Conservation (phyloP, 2,888 invertebrate species). For the Nycteola revayana region DNA sequence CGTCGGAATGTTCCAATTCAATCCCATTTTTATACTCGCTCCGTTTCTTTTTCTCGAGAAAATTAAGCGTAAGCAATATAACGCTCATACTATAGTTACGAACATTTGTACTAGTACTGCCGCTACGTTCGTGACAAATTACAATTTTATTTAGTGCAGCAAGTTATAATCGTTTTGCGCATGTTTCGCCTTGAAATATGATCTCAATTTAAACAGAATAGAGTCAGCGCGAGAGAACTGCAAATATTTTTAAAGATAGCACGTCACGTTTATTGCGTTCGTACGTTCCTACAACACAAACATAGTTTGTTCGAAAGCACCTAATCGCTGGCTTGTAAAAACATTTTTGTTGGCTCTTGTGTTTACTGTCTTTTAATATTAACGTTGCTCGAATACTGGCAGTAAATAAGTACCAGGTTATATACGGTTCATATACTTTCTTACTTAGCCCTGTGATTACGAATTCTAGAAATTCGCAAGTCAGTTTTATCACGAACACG, state of each 20-base stretch:
- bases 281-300: conserved; percentile 14
- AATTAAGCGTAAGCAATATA: conserved; percentile 44
- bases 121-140: conserved; percentile 36
- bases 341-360: conserved; percentile 24
- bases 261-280: conserved; percentile 17
- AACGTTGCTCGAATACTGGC: background rate
- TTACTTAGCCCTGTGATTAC: too few relatives aligned
- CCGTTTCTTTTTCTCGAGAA: conserved; percentile 41
- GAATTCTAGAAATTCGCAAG: too few relatives aligned
- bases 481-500: too few relatives aligned
- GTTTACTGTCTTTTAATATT: conserved; percentile 16
- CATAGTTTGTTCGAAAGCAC: conserved; percentile 4
- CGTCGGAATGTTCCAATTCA: conserved; percentile 45
- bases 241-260: conserved; percentile 35
- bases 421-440: too few relatives aligned
- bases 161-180: conserved; percentile 22
- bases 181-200: conserved; percentile 26
- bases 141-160: conserved; percentile 38
- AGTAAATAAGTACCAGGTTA: background rate
- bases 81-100: conserved; percentile 24
- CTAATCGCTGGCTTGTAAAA: conserved; percentile 20
- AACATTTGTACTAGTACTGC: background rate
- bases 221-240: conserved; percentile 18
- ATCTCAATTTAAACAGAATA: conserved; percentile 24
- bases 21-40: conserved; percentile 49